These are phyloP conservation scores for Lasioglossum villosulum DNA, from an alignment of 2,888 invertebrate species.

Conservation along the genomic window DNA sequence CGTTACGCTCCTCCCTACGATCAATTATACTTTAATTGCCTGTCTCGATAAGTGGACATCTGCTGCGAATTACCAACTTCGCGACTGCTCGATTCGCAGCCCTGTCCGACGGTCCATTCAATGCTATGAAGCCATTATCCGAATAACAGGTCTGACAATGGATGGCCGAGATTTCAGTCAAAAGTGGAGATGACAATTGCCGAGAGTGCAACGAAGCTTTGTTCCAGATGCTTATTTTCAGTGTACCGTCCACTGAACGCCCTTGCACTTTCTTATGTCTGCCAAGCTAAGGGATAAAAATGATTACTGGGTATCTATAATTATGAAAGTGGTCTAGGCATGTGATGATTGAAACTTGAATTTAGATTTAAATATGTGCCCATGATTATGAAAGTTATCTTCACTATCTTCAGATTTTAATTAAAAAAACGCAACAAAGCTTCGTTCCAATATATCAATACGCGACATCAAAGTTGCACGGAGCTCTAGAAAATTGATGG, in stretches of 20 bases:
- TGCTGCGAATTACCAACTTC: slow-evolving; percentile 13
- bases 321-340: too few relatives aligned
- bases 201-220: neutral
- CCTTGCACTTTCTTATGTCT: neutral
- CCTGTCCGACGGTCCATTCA: neutral
- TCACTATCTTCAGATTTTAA: too few relatives aligned
- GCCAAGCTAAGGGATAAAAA: neutral
- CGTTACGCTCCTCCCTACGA: neutral
- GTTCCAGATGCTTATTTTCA: neutral
- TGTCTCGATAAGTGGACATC: slow-evolving; percentile 13
- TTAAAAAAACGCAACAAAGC: too few relatives aligned
- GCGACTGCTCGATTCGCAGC: neutral
- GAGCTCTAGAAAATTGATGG: neutral
- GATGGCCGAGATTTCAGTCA: neutral
- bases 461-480: neutral
- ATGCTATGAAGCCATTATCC: neutral
- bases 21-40: slow-evolving; percentile 28
- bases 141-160: slow-evolving; percentile 1
- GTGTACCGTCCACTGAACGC: neutral
- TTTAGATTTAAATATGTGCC: too few relatives aligned
- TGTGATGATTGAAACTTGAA: too few relatives aligned
- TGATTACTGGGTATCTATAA: neutral
- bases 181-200: neutral
- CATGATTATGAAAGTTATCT: too few relatives aligned
- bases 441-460: neutral